Evolutionary conservation across 2,888 invertebrate species (phyloP), one percentile per base, ranked within the genome.

Genomic region (Thalpophila matura): DNA sequence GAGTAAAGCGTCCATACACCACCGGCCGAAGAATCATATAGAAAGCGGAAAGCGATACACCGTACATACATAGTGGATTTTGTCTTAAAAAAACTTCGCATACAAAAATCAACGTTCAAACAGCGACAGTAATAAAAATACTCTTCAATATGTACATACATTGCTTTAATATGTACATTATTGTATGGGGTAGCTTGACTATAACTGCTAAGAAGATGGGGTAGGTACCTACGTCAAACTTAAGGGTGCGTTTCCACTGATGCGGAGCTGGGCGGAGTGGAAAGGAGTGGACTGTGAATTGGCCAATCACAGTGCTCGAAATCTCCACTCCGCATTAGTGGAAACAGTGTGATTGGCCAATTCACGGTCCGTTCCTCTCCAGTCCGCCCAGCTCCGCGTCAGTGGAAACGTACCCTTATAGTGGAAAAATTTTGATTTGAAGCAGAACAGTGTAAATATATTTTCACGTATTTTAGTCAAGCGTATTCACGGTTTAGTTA

Each of bases 121-220:
- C 75, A 79, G 80, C 80, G 79, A 84, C 74, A 59, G 73, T 83
- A 81, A 83, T 84, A 87, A 85, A 86, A 85, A 87, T 82, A 86
- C 77, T 85, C 79, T 84, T 77, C 84, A 82, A 81, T 88, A 89
- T 88, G 84, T 89, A 88, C 88, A 88, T 85, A 86, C 77, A 83
- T 81, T 78, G 84, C 80, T 81, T 80, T 80, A 83, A 77, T 87
- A 89, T 89, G 85, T 88, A 88, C 89, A 87, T 79, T 81, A 65
- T 72, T 82, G 57, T 70, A 69, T 80, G 55, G 27, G 51, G 63
- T 77, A 82, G 74, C 72, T 74, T 74, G 77, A 82, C 77, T 79
- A 80, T 72, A 77, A 63, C 74, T 22, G 45, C 14, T 6, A 38
- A 46, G 18, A 66, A 29, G 35, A 37, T 47, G 1, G 24, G 10